Conservation (phyloP, 2,888 invertebrate species). For the Blera fallax region DNA sequence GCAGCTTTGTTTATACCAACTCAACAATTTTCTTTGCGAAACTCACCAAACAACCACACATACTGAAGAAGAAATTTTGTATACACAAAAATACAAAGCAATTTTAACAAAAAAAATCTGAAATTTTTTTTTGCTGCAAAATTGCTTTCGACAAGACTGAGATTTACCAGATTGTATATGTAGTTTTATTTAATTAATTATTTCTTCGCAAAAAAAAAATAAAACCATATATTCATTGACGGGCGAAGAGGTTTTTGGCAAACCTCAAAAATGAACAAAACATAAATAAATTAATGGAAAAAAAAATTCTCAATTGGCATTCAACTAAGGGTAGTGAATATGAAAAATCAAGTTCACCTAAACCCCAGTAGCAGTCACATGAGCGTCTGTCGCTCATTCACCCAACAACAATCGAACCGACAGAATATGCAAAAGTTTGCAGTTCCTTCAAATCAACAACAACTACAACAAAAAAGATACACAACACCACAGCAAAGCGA, state of each 20-base stretch:
- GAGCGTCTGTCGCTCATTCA: conserved; percentile 1
- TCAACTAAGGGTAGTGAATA: background rate
- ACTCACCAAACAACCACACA: conserved; percentile 34
- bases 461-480: background rate
- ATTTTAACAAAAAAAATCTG: conserved; percentile 59
- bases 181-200: conserved; percentile 65
- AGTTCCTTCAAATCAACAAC: background rate
- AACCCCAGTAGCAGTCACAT: conserved; percentile 22
- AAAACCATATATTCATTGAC: conserved; percentile 57
- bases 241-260: conserved; percentile 8
- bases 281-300: conserved; percentile 36
- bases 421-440: background rate
- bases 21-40: conserved; percentile 42
- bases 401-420: conserved; percentile 1
- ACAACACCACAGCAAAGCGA: background rate
- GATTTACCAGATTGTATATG: conserved; percentile 73
- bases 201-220: conserved; percentile 47
- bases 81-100: conserved; percentile 60
- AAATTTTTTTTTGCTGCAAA: conserved; percentile 64
- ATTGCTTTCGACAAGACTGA: conserved; percentile 74
- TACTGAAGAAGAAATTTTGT: conserved; percentile 58
- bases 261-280: conserved; percentile 50
- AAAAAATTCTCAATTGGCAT: conserved; percentile 49
- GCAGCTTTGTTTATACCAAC: conserved; percentile 56
- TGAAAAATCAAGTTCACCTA: background rate